Conservation (phyloP, 2,888 invertebrate species). For the Dicranocentrus wangi region DNA sequence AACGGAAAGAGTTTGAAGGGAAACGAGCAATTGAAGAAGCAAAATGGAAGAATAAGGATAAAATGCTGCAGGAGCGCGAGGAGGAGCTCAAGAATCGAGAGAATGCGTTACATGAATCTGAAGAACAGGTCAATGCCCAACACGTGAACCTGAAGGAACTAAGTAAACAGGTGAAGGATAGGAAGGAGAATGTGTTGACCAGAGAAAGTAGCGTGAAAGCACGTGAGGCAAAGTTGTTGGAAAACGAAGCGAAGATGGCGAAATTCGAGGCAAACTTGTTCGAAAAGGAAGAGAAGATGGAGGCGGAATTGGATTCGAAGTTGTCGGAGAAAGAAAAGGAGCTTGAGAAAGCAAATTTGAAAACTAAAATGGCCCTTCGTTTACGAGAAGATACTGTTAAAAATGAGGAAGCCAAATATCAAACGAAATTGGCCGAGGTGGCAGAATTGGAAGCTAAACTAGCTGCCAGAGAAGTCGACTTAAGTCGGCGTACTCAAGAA, state of each 20-base stretch:
- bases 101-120: neutral
- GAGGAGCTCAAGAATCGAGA: neutral
- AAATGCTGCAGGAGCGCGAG: neutral
- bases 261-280: neutral
- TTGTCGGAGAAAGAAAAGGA: too few relatives aligned
- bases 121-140: neutral
- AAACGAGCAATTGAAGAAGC: neutral
- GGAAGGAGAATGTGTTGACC: neutral
- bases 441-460: too few relatives aligned
- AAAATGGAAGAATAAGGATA: neutral
- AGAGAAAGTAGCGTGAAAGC: neutral
- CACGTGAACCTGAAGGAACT: neutral
- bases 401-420: too few relatives aligned
- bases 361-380: too few relatives aligned
- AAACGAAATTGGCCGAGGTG: too few relatives aligned
- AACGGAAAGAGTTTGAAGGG: neutral
- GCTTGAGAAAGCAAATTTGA: too few relatives aligned
- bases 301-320: too few relatives aligned
- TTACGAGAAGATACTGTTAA: too few relatives aligned
- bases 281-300: neutral
- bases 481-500: too few relatives aligned
- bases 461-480: too few relatives aligned
- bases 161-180: neutral
- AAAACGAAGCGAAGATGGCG: neutral
- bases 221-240: neutral